Conservation (phyloP, 1,140 invertebrate species). For the Lasaia peninsularis region DNA sequence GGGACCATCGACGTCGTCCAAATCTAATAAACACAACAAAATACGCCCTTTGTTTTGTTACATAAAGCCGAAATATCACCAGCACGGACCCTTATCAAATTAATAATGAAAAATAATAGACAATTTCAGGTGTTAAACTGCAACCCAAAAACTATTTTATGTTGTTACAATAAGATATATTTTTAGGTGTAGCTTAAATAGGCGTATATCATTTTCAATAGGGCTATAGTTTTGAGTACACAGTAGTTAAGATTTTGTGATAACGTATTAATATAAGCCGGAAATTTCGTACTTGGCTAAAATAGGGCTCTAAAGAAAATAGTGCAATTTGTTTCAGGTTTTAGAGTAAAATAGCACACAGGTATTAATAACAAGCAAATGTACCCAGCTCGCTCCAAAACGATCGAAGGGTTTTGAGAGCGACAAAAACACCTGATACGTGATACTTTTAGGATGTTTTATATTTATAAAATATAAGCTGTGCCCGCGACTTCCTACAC, state of each 20-base stretch:
- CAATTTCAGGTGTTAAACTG: slow-evolving; percentile 24
- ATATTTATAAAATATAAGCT: too few species aligned
- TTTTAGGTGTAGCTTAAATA: slow-evolving; percentile 35
- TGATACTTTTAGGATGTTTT: not conserved
- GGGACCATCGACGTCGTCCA: slow-evolving; percentile 2
- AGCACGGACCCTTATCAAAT: slow-evolving; percentile 60
- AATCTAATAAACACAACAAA: slow-evolving; percentile 7
- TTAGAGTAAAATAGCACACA: not conserved
- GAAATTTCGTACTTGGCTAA: slow-evolving; percentile 50
- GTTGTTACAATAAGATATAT: slow-evolving; percentile 24
- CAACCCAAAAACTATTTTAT: slow-evolving; percentile 28
- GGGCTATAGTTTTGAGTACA: slow-evolving; percentile 67
- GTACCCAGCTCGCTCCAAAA: not conserved
- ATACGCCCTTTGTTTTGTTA: slow-evolving; percentile 11
- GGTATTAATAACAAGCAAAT: not conserved
- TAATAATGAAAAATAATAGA: slow-evolving; percentile 66
- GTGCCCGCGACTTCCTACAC: too few species aligned
- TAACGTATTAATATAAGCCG: slow-evolving; percentile 74
- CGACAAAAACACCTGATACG: not conserved
- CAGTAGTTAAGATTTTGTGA: slow-evolving; percentile 70
- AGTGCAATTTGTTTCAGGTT: slow-evolving; percentile 46
- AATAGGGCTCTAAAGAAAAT: slow-evolving; percentile 52
- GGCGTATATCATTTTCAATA: slow-evolving; percentile 66
- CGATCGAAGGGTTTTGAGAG: not conserved
- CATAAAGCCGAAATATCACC: slow-evolving; percentile 27